phyloP scores from a whole-genome alignment of 2,888 invertebrate genomes.

The Oscheius sp. region DNA sequence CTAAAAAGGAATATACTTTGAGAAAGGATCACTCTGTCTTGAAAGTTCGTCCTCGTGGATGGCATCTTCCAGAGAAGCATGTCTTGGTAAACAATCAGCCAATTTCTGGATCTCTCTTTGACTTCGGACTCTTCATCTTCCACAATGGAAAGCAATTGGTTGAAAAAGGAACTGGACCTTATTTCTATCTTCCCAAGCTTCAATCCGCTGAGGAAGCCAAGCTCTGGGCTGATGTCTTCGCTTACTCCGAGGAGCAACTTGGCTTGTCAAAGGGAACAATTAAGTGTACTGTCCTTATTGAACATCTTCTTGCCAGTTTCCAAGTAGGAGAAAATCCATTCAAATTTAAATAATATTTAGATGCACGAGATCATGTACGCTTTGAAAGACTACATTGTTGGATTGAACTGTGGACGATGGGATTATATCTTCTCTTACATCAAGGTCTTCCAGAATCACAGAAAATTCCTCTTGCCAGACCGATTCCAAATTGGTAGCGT shows the following conservation, averaged over 20 bases:
- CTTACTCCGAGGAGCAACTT: constrained; percentile 75
- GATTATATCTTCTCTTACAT: constrained; percentile 74
- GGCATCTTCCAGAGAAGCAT: constrained; percentile 79
- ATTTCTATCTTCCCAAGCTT: constrained; percentile 80
- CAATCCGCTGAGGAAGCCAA: constrained; percentile 78
- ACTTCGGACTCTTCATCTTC: constrained; percentile 79
- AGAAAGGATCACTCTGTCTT: constrained; percentile 71
- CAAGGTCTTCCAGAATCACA: constrained; percentile 73
- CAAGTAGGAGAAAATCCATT: constrained; percentile 71
- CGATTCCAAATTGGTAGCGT: constrained; percentile 74
- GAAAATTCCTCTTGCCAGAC: constrained; percentile 78
- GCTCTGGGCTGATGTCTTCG: constrained; percentile 80
- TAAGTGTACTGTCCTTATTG: constrained; percentile 80
- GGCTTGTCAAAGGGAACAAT: constrained; percentile 77
- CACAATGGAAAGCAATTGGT: constrained; percentile 76
- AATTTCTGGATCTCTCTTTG: constrained; percentile 78
- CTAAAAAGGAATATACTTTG: constrained; percentile 67
- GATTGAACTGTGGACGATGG: constrained; percentile 82
- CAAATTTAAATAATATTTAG: constrained; percentile 39
- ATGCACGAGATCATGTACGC: constrained; percentile 79
- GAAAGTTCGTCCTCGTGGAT: constrained; percentile 80
- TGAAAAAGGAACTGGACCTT: constrained; percentile 77
- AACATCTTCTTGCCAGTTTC: constrained; percentile 79
- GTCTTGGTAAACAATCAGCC: constrained; percentile 69
- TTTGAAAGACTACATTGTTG: constrained; percentile 78